Evolutionary conservation across 2,113 vertebrate genomes (phyloP).

Genomic region (Ammospiza caudacuta): DNA sequence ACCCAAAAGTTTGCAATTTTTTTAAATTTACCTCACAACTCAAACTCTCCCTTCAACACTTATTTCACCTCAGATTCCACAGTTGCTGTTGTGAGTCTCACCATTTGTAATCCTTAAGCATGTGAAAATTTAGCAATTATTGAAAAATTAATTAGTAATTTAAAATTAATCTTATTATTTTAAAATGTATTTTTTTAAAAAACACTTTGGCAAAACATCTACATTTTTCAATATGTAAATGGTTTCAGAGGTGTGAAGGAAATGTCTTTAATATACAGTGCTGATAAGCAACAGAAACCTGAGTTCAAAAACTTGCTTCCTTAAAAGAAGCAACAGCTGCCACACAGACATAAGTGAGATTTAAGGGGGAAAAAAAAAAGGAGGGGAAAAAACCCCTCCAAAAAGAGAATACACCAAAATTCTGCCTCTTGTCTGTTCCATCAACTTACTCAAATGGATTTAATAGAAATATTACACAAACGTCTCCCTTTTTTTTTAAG

Average conservation of each 20-base stretch:
- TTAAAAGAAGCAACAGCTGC: slow-evolving; percentile 64
- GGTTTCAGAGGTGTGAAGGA: slow-evolving; percentile 44
- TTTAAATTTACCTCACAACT: not conserved
- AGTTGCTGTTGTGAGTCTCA: not conserved
- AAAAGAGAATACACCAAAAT: not conserved
- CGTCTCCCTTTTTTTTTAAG: not conserved
- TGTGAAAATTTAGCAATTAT: not conserved
- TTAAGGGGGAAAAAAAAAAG: not conserved
- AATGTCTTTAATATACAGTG: slow-evolving; percentile 61
- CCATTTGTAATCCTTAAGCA: not conserved
- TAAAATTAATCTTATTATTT: not conserved
- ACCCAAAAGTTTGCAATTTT: not conserved
- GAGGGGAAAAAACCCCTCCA: not conserved
- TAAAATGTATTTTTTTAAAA: not conserved
- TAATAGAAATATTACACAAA: not conserved
- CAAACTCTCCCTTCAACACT: not conserved
- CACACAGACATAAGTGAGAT: slow-evolving; percentile 54
- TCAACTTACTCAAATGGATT: not conserved
- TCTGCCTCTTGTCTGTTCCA: not conserved
- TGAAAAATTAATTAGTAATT: not conserved
- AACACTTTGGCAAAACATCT: not conserved
- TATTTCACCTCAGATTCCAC: not conserved
- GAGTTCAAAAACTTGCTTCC: slow-evolving; percentile 57
- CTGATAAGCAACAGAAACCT: slow-evolving; percentile 60
- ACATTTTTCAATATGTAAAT: slow-evolving; percentile 54